These are phyloP conservation scores for Stomatorhinus ivindoensis DNA, from an alignment of 2,113 vertebrate genomes.

Conservation along the genomic window DNA sequence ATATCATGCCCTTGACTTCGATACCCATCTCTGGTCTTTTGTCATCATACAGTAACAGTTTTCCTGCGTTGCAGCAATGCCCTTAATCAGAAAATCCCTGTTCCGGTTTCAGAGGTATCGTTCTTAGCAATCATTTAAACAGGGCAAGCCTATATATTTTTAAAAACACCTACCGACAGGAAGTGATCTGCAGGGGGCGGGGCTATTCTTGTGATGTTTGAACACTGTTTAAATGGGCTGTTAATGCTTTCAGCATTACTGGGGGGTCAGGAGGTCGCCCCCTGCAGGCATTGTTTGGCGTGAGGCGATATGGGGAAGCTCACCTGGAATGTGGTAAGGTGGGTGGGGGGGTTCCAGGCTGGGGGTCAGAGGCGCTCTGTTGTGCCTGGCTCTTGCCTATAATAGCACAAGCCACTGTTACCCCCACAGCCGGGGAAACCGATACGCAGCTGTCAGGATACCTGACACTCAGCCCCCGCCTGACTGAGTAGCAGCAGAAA, in stretches of 20 bases:
- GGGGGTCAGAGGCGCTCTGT: conserved; percentile 39
- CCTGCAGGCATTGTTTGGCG: conserved; percentile 36
- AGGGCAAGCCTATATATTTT: not conserved
- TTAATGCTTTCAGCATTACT: not conserved
- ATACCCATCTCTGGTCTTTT: not conserved
- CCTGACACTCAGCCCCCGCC: conserved; percentile 83
- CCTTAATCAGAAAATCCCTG: not conserved
- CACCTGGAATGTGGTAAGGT: conserved; percentile 15
- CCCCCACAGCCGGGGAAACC: conserved; percentile 66
- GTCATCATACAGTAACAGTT: not conserved
- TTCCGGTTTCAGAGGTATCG: not conserved
- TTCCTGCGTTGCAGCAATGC: not conserved
- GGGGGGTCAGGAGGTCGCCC: conserved; percentile 31
- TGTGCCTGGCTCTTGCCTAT: conserved; percentile 41
- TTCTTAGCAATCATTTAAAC: not conserved
- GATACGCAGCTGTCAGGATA: conserved; percentile 71
- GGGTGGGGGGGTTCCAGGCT: conserved; percentile 42
- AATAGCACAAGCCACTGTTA: conserved; percentile 60
- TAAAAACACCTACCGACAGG: not conserved
- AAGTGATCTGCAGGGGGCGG: not conserved
- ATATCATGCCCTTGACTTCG: not conserved
- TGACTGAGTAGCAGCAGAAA: conserved; percentile 72
- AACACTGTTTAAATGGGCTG: not conserved
- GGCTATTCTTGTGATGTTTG: not conserved
- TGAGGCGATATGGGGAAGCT: conserved; percentile 36